Evolutionary conservation across 2,888 invertebrate species (phyloP).

Genomic region (Orthosia incerta): DNA sequence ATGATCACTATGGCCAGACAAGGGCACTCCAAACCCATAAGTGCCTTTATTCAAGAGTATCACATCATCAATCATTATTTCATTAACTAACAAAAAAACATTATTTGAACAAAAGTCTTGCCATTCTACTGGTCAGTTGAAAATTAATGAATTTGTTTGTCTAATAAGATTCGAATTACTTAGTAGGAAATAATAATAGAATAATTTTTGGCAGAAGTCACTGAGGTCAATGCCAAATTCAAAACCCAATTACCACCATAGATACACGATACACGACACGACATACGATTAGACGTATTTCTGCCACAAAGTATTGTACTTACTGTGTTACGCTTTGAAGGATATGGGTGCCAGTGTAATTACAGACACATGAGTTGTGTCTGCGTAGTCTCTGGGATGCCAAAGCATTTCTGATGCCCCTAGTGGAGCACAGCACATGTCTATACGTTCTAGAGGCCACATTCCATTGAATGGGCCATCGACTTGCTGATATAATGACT

Average conservation of each 20-base stretch:
- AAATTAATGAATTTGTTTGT: slow-evolving; percentile 39
- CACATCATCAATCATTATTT: slow-evolving; percentile 57
- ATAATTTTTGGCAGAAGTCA: slow-evolving; percentile 31
- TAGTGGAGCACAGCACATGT: neutral
- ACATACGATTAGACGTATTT: neutral
- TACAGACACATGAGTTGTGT: neutral
- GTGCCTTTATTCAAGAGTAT: slow-evolving; percentile 44
- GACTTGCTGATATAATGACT: neutral
- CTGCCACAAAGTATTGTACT: neutral
- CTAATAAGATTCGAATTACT: slow-evolving; percentile 33
- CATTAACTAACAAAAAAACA: slow-evolving; percentile 47
- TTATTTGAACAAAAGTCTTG: slow-evolving; percentile 36
- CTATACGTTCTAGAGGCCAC: no score
- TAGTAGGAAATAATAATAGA: slow-evolving; percentile 26
- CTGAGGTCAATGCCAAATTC: slow-evolving; percentile 31
- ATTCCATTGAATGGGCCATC: no score
- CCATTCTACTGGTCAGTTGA: slow-evolving; percentile 35
- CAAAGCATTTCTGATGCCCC: neutral
- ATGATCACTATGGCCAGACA: slow-evolving; percentile 18
- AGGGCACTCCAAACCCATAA: slow-evolving; percentile 34
- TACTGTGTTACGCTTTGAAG: neutral
- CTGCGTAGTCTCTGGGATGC: neutral
- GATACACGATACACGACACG: no score
- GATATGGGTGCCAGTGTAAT: neutral
- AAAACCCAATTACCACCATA: neutral